These are phyloP conservation scores for Pachymerium ferrugineum DNA, from an alignment of 2,888 invertebrate species.

Conservation along the genomic window DNA sequence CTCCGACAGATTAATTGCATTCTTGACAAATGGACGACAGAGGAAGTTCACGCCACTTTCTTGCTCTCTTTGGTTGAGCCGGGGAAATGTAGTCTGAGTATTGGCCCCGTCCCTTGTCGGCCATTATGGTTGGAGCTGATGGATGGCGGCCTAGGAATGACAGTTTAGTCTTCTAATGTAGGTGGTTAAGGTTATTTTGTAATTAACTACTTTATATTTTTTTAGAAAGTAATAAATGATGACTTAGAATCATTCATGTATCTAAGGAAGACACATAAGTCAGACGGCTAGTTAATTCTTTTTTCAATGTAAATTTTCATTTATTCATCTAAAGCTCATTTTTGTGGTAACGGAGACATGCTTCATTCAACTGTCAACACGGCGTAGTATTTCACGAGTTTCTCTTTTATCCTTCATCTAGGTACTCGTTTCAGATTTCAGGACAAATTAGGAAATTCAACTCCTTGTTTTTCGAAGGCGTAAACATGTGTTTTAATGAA, in stretches of 20 bases:
- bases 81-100: constrained; percentile 9
- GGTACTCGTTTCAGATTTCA: neutral
- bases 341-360: neutral
- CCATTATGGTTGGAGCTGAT: constrained; percentile 1
- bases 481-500: neutral
- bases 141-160: neutral
- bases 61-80: constrained; percentile 14
- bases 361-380: neutral
- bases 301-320: too few relatives aligned
- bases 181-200: constrained; percentile 1
- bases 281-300: too few relatives aligned
- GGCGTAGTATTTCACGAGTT: neutral
- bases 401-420: neutral
- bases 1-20: constrained; percentile 9
- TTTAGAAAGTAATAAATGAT: constrained; percentile 17
- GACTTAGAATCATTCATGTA: too few relatives aligned
- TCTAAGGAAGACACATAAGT: too few relatives aligned
- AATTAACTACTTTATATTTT: constrained; percentile 30
- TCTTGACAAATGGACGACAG: constrained; percentile 21
- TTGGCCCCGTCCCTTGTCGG: neutral
- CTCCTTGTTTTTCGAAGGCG: neutral
- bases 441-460: neutral
- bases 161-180: neutral
- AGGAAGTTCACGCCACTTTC: constrained; percentile 15
- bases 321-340: too few relatives aligned